Base-by-base conservation (phyloP, 2,888 invertebrate species). In the Norana najaformis region DNA sequence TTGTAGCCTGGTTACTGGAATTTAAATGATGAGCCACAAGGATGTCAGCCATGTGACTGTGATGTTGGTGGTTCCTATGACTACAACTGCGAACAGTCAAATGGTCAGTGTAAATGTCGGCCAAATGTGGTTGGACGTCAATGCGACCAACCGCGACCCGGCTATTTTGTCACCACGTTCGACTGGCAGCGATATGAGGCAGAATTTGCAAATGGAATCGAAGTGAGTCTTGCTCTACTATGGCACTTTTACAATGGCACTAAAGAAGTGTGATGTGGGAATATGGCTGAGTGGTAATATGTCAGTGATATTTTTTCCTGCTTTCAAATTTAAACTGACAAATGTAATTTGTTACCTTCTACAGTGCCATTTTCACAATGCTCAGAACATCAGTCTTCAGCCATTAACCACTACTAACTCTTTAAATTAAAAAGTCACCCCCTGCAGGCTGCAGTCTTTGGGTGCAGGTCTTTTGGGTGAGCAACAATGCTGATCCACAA, bases 1-100 rank as follows among this genome's bases (percentile, higher is more conserved):
- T 85, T 36, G n/a, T 92, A 95, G 95, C 97, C 97, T 2, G 97
- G 98, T 94, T 98, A 97, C 94, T 99, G 97, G 96, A 98, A 99
- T 30, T 95, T 99, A 82, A 97, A 98, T 90, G 97, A 97, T 90
- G 97, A 97, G 93, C 96, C 96, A 89, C 97, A 98, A 93, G 99
- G 99, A n/a, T 99, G 99, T 95, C 96, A 97, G 93, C 96, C 97
- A 0, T 99, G 99, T 95, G 97, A 98, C 93, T 99, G 99, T 95
- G 98, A 99, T 95, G 96, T 96, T 14, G 99, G 99, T 92, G 99
- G 99, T 92, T 96, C 99, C 0, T 96, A 97, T 93, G 97, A 98
- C 93, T 97, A 97, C 93, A 96, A 97, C 93, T 99, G 99, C 95
- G 98, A 99, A 95, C 92, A 94, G 69, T 96, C 97, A 90, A 97